Evolutionary conservation across 2,888 invertebrate species (phyloP).

Genomic region (Pheosia tremula): DNA sequence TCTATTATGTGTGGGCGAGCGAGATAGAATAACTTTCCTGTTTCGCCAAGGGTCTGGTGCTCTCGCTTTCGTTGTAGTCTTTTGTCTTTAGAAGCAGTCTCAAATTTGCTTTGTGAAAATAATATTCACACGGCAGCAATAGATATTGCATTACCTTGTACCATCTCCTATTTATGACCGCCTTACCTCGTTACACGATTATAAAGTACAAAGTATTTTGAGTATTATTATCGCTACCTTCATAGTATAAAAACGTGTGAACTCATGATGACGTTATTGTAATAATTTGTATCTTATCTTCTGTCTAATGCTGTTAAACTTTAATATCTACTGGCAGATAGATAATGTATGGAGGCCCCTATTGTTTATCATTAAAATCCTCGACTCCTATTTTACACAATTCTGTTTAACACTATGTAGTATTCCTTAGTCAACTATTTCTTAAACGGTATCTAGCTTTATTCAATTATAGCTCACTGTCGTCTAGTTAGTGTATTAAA

Average conservation of each 20-base stretch:
- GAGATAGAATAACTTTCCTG: slow-evolving; percentile 64
- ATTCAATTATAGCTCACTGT: not conserved
- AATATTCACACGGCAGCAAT: not conserved
- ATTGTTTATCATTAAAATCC: not conserved
- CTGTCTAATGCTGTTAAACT: slow-evolving; percentile 15
- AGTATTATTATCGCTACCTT: slow-evolving; percentile 31
- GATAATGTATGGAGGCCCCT: not conserved
- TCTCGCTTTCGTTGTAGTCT: slow-evolving; percentile 58
- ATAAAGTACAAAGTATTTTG: slow-evolving; percentile 21
- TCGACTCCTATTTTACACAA: not conserved
- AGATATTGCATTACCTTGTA: slow-evolving; percentile 8
- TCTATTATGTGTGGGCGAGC: slow-evolving; percentile 45
- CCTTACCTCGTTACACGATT: slow-evolving; percentile 1
- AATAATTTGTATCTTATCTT: slow-evolving; percentile 39
- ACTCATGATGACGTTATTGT: slow-evolving; percentile 28
- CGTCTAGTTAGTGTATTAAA: not conserved
- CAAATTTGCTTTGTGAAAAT: slow-evolving; percentile 12
- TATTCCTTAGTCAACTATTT: not conserved
- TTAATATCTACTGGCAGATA: not conserved
- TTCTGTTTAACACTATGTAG: not conserved
- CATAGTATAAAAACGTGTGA: slow-evolving; percentile 30
- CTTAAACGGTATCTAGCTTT: too few relatives aligned
- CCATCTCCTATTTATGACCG: not conserved
- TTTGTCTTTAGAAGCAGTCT: slow-evolving; percentile 24
- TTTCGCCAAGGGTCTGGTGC: slow-evolving; percentile 60